Evolutionary conservation across 1,140 invertebrate species (phyloP), one percentile per base, ranked within the genome.

Genomic region (Proctacanthus coquilletti): DNA sequence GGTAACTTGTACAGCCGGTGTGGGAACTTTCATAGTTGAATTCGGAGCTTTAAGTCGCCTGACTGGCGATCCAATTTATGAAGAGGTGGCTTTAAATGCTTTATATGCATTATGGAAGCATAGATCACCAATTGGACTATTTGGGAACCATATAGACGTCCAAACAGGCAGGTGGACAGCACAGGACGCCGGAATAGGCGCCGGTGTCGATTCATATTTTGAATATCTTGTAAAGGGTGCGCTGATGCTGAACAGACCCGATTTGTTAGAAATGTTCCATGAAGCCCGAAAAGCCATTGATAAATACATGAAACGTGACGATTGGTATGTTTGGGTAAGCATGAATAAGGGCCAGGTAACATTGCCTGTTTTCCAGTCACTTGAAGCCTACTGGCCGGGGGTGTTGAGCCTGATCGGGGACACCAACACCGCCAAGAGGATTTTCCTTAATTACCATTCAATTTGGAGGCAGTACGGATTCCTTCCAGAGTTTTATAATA

Each of bases 351-450:
- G 92, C 1, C 80, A 88, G 52, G 82, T 97, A 2, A 95, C 93
- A 3, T 64, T 97, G 42, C 92, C 95, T 0, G 82, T 98, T 2
- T 98, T 98, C 59, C 95, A 98, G 58, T 97, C 91, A 0, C 65
- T 99, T 8, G 95, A 99, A 67, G 85, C 94, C 0, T 99, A 91
- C 58, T 99, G 93, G 92, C 96, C 96, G 2, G 94, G 95, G 3
- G 70, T 98, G 20, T 66, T 98, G 21, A 92, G 91, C 55, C 68
- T 94, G 43, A 77, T 76, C 62, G 86, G 88, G 6, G 86, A 96
- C 54, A 77, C 84, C n/a, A 78, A 80, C 43, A 77, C 81, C 46
- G 95, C 84, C 2, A 79, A 93, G 75, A 84, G 86, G 52, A 88
- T 91, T 5, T 65, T 98, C 19, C 81, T 91, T 49, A 96, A 96